Evolutionary conservation across 2,888 invertebrate genomes (phyloP).

Genomic region (Lasioglossum lativentre): DNA sequence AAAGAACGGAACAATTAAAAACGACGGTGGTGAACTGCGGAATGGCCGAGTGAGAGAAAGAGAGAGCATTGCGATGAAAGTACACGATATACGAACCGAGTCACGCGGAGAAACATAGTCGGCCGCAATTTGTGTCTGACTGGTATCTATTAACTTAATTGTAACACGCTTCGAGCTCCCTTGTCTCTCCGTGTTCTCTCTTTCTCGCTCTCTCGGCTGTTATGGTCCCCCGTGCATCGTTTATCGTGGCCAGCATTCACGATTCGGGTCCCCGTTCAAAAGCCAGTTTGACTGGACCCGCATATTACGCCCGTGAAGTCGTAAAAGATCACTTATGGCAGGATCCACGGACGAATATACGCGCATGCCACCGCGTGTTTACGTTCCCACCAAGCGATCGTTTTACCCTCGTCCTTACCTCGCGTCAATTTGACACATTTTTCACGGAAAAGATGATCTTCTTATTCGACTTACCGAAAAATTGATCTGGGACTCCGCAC

Average conservation of each 20-base stretch:
- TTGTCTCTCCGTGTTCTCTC: constrained; percentile 44
- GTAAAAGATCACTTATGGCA: constrained; percentile 63
- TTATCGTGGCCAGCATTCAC: constrained; percentile 51
- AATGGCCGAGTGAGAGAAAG: background rate
- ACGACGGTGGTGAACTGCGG: background rate
- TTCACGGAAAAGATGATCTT: background rate
- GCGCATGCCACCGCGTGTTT: constrained; percentile 18
- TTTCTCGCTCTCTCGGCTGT: background rate
- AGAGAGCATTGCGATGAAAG: constrained; percentile 16
- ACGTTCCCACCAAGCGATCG: constrained; percentile 34
- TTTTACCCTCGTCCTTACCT: constrained; percentile 21
- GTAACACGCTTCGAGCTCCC: constrained; percentile 71
- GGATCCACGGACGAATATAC: constrained; percentile 24
- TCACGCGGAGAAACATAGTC: constrained; percentile 47
- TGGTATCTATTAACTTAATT: constrained; percentile 83
- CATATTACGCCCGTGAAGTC: constrained; percentile 64
- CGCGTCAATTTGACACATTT: background rate
- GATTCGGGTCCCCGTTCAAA: constrained; percentile 61
- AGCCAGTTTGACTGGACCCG: constrained; percentile 63
- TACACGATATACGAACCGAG: constrained; percentile 30
- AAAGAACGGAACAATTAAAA: background rate
- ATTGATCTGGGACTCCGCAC: background rate
- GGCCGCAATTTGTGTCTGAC: constrained; percentile 80
- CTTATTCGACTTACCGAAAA: background rate
- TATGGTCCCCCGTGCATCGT: constrained; percentile 57